These are phyloP conservation scores for Hecatera dysodea DNA, from an alignment of 2,888 invertebrate species.

Conservation along the genomic window DNA sequence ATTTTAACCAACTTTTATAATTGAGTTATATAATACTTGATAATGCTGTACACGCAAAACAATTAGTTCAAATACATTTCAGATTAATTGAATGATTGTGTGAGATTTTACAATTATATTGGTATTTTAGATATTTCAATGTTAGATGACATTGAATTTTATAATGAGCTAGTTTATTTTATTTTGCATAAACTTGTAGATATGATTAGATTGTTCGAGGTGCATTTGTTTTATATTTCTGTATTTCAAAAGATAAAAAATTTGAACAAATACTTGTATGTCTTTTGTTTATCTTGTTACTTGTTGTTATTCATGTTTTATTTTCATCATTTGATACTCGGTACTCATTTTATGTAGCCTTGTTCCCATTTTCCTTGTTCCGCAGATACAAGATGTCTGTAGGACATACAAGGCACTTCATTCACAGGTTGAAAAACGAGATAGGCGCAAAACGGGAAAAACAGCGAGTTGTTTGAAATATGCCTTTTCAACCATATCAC, in stretches of 20 bases:
- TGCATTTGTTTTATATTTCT: slow-evolving; percentile 5
- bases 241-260: slow-evolving; percentile 18
- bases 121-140: slow-evolving; percentile 38
- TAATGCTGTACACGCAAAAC: slow-evolving; percentile 43
- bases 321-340: slow-evolving; percentile 53
- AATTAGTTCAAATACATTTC: slow-evolving; percentile 45
- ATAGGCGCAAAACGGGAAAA: slow-evolving; percentile 22
- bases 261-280: slow-evolving; percentile 15
- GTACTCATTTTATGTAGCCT: slow-evolving; percentile 47
- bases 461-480: slow-evolving; percentile 11
- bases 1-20: slow-evolving; percentile 44
- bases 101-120: slow-evolving; percentile 37
- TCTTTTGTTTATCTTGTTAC: slow-evolving; percentile 37
- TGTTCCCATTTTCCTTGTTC: slow-evolving; percentile 65
- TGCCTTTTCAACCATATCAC: slow-evolving; percentile 2
- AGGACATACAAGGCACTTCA: neutral
- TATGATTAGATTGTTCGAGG: slow-evolving; percentile 1
- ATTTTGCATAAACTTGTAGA: slow-evolving; percentile 29
- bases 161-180: slow-evolving; percentile 1
- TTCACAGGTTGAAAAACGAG: slow-evolving; percentile 30
- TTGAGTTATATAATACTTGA: slow-evolving; percentile 55
- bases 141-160: slow-evolving; percentile 30
- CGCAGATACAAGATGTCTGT: slow-evolving; percentile 37
- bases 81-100: slow-evolving; percentile 54
- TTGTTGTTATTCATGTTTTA: slow-evolving; percentile 44